A percentile compares a stretch with the other conserved stretches of the same genome.
These are phyloP conservation scores for Hipposideros larvatus DNA, from an alignment of 2,797 vertebrate species.

Conservation along the genomic window DNA sequence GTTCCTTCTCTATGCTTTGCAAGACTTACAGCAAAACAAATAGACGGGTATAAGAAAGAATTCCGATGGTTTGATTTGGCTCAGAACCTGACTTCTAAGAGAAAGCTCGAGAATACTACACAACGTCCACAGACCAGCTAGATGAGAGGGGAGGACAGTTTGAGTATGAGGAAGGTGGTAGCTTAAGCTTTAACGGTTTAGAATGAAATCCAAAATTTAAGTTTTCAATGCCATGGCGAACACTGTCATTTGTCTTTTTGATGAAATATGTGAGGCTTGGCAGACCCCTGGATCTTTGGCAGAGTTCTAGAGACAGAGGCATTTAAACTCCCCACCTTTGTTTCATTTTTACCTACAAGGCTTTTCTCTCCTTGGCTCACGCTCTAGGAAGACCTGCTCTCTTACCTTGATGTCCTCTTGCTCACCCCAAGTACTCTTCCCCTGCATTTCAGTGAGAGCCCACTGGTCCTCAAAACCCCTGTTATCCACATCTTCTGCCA, in stretches of 20 bases:
- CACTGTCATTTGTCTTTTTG: neutral
- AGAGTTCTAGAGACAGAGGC: neutral
- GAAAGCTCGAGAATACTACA: neutral
- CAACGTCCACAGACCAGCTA: neutral
- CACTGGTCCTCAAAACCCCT: neutral
- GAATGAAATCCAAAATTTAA: neutral
- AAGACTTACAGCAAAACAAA: neutral
- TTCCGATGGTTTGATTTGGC: neutral
- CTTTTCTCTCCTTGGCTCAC: neutral
- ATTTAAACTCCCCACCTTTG: neutral
- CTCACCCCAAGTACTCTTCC: neutral
- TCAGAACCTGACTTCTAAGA: neutral
- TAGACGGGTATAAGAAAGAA: neutral
- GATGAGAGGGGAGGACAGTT: neutral
- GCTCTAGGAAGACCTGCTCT: neutral
- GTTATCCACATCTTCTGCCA: neutral
- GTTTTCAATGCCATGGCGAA: neutral
- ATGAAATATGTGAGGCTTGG: neutral
- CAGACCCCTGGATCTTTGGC: neutral
- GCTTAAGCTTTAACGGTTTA: neutral
- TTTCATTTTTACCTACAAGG: neutral
- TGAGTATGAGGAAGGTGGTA: neutral
- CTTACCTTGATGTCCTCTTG: neutral
- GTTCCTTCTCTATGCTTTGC: conserved; percentile 28
- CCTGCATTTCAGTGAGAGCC: neutral